Evolutionary conservation across 2,888 invertebrate genomes (phyloP), one percentile per base, ranked within the genome.

Genomic region (Dilophus febrilis): DNA sequence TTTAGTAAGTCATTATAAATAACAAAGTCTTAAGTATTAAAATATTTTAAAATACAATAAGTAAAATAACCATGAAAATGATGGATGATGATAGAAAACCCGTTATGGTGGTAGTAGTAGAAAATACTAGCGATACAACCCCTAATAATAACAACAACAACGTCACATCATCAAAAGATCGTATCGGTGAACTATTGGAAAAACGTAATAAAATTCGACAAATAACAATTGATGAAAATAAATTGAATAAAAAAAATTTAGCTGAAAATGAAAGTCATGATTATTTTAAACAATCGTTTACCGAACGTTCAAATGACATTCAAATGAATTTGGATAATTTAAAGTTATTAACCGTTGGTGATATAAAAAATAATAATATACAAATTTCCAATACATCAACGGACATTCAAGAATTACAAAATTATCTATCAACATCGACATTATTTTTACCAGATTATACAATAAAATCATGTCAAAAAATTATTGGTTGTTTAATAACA

Each of bases 361-460:
- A 51, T 56, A 60, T 41, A 56, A 66, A 40, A 52, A 48, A 70
- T 32, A 58, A 77, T 37, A 66, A 70, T 3, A 63, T 64, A 37
- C 70, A 74, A 49, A 82, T 84, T 51, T 74, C 77, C 44, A 69
- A 67, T 36, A 72, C 80, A n/a, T 77, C 74, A 41, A 68, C 74
- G 49, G 77, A 83, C 52, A 71, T 86, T 18, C 73, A 78, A 50
- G 72, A 75, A 45, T 58, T 87, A 43, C 84, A 85, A 53, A 79
- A 80, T 54, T 78, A 80, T 61, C 69, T 87, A 18, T 77, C 84
- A 1, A 74, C 78, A 44, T 85, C 85, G 12, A 77, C 80, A 32
- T 71, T 83, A 53, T 86, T 85, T 58, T 62, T 88, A 3, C 77
- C 83, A 42, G 77, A 79, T 40, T 88, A 82, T 49, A 83, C 84